Evolutionary conservation across 2,113 vertebrate species (phyloP).

Genomic region (Oryzias curvinotus): DNA sequence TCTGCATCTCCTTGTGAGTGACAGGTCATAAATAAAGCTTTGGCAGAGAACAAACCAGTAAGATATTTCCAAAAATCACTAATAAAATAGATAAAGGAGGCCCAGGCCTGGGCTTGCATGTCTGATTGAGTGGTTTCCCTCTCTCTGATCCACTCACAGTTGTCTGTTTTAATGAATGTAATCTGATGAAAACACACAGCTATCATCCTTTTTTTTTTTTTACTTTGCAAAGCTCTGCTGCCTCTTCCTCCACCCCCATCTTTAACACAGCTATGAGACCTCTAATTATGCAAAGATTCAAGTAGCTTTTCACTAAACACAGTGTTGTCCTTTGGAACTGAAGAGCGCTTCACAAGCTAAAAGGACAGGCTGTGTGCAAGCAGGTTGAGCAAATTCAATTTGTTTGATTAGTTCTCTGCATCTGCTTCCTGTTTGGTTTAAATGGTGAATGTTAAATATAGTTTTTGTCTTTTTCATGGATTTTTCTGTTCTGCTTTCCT

Average conservation of each 20-base stretch:
- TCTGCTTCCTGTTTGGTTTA: conserved; percentile 68
- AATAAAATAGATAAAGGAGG: conserved; percentile 1
- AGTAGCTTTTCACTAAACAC: conserved; percentile 90
- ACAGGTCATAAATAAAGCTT: no score
- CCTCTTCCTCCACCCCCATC: conserved; percentile 71
- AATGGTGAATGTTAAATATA: conserved; percentile 9
- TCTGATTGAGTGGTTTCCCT: conserved; percentile 16
- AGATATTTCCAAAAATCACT: conserved; percentile 19
- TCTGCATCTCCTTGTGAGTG: no score
- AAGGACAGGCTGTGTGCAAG: conserved; percentile 89
- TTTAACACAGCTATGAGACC: conserved; percentile 90
- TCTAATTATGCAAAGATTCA: conserved; percentile 94
- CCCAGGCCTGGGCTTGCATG: conserved; percentile 12
- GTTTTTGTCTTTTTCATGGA: neutral
- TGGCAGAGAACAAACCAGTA: neutral
- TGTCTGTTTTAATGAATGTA: conserved; percentile 86
- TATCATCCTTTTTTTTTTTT: conserved; percentile 76
- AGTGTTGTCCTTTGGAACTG: conserved; percentile 88
- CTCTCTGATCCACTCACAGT: conserved; percentile 31
- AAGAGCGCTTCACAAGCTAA: conserved; percentile 87
- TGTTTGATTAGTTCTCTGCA: conserved; percentile 88
- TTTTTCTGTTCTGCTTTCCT: neutral
- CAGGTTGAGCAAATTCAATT: conserved; percentile 87
- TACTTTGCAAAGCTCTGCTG: conserved; percentile 80
- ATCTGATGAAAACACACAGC: conserved; percentile 94